Evolutionary conservation across 2,888 invertebrate species (phyloP), one percentile per base, ranked within the genome.

Genomic region (Eupithecia centaureata): DNA sequence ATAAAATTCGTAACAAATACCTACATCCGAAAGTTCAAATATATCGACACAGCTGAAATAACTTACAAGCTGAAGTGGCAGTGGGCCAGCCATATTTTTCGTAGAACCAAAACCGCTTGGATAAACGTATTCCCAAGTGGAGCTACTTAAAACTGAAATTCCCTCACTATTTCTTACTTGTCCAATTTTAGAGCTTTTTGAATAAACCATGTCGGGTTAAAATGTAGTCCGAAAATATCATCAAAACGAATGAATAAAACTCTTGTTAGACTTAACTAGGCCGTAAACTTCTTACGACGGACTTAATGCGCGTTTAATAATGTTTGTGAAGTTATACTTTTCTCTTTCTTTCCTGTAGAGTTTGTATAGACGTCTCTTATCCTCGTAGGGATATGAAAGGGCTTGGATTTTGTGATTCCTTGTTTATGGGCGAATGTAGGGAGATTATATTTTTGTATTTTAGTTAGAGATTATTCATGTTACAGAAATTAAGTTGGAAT

Each of bases 201-300:
- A 57, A 7, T 25, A 15, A 32, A 22, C n/a, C n/a, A 60, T 65
- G 60, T 57, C 22, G 32, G 12, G 32, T 30, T 32, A 32, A 22
- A 57, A 57, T 12, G 18, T 13, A 22, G 32, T 51, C 33, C 10
- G 59, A 56, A 58, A 72, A 65, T 65, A 72, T 65, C 68, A 73
- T 67, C 64, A 68, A 73, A 68, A 60, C n/a, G 65, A 67, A 73
- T 63, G 67, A 68, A 72, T 70, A 72, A 67, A 73, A 68, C 56
- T 62, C 64, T 68, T 67, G 71, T 71, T 68, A 66, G 59, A 64
- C 54, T 68, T 71, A 64, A 67, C 70, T 61, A 57, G 38, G 28
- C 69, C 73, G 71, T 80, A 74, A 79, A 76, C 63, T 70, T 72
- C 70, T 71, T 72, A 73, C 71, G 76, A 77, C 73, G 72, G 72